Percentiles rank a stretch among this genome's conserved stretches.
Conservation (phyloP, 2,888 invertebrate genomes). For the Meteorus colon region DNA sequence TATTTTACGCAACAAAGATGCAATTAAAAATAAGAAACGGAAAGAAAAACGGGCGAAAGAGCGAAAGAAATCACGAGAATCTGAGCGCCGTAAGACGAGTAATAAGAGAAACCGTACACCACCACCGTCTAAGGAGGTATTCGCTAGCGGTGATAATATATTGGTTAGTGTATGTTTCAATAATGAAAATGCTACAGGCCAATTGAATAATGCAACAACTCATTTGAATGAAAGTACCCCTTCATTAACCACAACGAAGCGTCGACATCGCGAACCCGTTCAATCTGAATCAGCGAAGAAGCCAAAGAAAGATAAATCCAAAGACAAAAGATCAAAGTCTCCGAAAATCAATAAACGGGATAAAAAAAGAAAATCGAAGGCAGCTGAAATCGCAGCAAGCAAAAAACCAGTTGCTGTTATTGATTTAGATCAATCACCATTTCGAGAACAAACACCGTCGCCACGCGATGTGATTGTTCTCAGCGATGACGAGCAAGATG, state of each 20-base stretch:
- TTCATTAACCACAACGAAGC: constrained; percentile 68
- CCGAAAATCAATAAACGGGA: constrained; percentile 65
- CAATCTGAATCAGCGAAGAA: constrained; percentile 68
- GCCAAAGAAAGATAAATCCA: constrained; percentile 70
- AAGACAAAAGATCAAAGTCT: constrained; percentile 66
- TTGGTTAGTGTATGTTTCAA: constrained; percentile 94
- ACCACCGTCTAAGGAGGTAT: constrained; percentile 91
- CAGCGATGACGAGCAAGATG: constrained; percentile 83
- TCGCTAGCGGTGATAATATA: constrained; percentile 94
- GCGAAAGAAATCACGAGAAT: constrained; percentile 71
- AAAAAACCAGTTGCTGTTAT: constrained; percentile 89
- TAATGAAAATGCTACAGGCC: constrained; percentile 73
- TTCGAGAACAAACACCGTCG: constrained; percentile 87
- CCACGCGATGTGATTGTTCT: constrained; percentile 88
- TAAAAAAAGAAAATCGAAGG: constrained; percentile 71
- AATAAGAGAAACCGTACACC: constrained; percentile 74
- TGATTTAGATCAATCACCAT: constrained; percentile 89
- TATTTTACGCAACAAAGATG: constrained; percentile 77
- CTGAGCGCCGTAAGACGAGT: constrained; percentile 73
- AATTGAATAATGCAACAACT: constrained; percentile 15
- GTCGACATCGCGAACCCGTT: constrained; percentile 71
- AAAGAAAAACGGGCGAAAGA: constrained; percentile 74
- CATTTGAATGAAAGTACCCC: constrained; percentile 64
- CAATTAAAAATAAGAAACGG: constrained; percentile 74
- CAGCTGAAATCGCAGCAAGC: constrained; percentile 74